phyloP scores from a whole-genome alignment of 2,797 vertebrate genomes.

The Sebastes umbrosus region DNA sequence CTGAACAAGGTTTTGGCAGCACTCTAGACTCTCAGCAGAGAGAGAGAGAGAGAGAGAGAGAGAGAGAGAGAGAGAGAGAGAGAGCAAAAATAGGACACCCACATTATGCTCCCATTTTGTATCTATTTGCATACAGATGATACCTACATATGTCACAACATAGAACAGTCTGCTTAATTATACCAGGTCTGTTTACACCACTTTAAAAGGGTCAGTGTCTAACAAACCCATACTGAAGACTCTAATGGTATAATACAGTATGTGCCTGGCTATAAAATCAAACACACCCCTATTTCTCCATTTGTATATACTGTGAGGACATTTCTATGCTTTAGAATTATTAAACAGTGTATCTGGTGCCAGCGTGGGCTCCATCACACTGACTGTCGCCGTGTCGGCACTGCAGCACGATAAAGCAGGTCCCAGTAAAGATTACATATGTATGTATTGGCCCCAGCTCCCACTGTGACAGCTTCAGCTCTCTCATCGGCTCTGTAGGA shows the following conservation, averaged over 20 bases:
- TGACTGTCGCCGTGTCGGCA: neutral
- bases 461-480: conserved; percentile 17
- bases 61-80: neutral
- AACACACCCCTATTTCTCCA: neutral
- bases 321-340: neutral
- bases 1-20: neutral
- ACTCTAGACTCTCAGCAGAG: neutral
- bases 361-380: neutral
- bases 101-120: conserved; percentile 45
- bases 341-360: neutral
- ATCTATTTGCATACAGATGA: conserved; percentile 62
- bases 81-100: conserved; percentile 26
- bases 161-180: conserved; percentile 39
- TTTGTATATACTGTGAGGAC: neutral
- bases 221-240: neutral
- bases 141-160: conserved; percentile 43
- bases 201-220: conserved; percentile 43
- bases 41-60: neutral
- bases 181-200: conserved; percentile 31
- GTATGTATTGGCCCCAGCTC: neutral
- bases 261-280: neutral
- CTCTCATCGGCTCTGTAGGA: conserved; percentile 5
- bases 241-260: neutral
- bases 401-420: neutral
- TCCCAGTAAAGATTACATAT: conserved; percentile 28